phyloP scores from a whole-genome alignment of 37 sponge, comb jelly and placozoan species.

The Aplysina aerophoba region DNA sequence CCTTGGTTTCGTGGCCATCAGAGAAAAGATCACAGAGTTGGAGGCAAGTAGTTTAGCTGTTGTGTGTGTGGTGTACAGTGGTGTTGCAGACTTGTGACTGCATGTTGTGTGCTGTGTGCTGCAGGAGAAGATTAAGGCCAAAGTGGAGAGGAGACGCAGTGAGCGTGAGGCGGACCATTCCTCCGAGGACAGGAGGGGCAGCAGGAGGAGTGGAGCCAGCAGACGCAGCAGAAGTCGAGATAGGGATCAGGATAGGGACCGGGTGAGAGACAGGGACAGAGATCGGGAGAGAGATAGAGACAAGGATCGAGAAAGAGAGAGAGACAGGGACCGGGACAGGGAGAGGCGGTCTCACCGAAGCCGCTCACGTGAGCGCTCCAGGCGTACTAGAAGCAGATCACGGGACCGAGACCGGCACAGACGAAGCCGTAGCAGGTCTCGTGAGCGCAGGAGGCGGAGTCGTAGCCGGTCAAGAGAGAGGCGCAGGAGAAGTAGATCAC shows the following conservation, averaged over 20 bases:
- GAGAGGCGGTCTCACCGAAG: slow-evolving; percentile 37
- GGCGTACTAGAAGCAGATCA: slow-evolving; percentile 25
- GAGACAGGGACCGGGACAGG: slow-evolving; percentile 31
- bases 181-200: slow-evolving; percentile 37
- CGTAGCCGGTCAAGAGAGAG: slow-evolving; percentile 38
- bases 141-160: slow-evolving; percentile 32
- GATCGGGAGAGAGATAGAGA: not conserved
- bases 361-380: slow-evolving; percentile 36
- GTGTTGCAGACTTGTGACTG: not conserved
- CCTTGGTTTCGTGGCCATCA: slow-evolving; percentile 95
- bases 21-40: slow-evolving; percentile 82
- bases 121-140: slow-evolving; percentile 24
- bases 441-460: slow-evolving; percentile 2
- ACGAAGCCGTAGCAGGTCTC: not conserved
- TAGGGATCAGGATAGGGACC: not conserved
- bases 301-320: not conserved
- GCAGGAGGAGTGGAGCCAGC: slow-evolving; percentile 20
- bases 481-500: slow-evolving; percentile 17
- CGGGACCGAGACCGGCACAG: slow-evolving; percentile 12
- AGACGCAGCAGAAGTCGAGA: slow-evolving; percentile 43
- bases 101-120: not conserved
- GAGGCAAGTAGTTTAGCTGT: slow-evolving; percentile 67
- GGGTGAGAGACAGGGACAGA: not conserved
- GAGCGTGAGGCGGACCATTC: slow-evolving; percentile 61
- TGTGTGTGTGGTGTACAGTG: not conserved